A percentile compares a stretch with the other conserved stretches of the same genome.
Conservation (phyloP, 2,113 vertebrate species). For the Prunella fulvescens region DNA sequence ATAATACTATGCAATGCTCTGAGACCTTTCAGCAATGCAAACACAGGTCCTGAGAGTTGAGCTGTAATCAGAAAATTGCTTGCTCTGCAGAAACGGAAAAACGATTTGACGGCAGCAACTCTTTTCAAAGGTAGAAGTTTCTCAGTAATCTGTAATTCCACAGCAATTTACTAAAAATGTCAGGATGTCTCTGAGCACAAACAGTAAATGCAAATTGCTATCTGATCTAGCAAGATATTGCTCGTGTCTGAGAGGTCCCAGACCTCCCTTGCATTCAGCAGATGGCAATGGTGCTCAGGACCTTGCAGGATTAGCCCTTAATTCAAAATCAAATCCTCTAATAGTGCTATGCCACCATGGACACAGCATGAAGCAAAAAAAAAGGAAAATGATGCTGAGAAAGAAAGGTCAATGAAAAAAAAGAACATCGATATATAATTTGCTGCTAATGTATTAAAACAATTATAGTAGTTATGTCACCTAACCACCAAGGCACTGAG, state of each 20-base stretch:
- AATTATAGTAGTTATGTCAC: slow-evolving; percentile 45
- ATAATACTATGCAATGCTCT: background rate
- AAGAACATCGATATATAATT: slow-evolving; percentile 36
- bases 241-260: background rate
- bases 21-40: slow-evolving; percentile 32
- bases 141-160: slow-evolving; percentile 14
- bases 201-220: background rate
- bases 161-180: slow-evolving; percentile 2
- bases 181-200: background rate
- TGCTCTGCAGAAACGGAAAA: slow-evolving; percentile 4
- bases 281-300: background rate
- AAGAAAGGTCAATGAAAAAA: slow-evolving; percentile 47
- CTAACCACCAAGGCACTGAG: background rate
- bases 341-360: background rate
- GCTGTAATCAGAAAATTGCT: slow-evolving; percentile 28
- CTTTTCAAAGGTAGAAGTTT: background rate
- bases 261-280: background rate
- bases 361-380: slow-evolving; percentile 3
- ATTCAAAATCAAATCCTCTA: slow-evolving; percentile 22
- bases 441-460: slow-evolving; percentile 52
- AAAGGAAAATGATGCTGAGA: background rate
- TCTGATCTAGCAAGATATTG: background rate
- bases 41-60: background rate
- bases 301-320: slow-evolving; percentile 16
- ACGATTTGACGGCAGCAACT: background rate